These are phyloP conservation scores for Nothobranchius kuhntae DNA, from an alignment of 2,113 vertebrate species.

Conservation along the genomic window DNA sequence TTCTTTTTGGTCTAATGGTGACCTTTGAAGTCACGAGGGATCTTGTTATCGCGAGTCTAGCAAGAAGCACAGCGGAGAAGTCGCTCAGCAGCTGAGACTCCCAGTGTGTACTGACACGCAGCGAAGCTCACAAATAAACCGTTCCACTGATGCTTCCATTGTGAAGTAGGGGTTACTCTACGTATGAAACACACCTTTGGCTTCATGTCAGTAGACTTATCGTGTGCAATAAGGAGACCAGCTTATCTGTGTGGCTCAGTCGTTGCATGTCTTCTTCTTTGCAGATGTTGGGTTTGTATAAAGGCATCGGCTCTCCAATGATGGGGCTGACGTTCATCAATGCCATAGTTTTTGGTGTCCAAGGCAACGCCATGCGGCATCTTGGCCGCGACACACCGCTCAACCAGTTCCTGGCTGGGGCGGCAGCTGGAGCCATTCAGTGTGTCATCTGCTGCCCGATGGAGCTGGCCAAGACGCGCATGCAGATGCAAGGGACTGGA, in stretches of 20 bases:
- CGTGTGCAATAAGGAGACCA: too few species aligned
- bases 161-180: too few species aligned
- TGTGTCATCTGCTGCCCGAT: slow-evolving; percentile 96
- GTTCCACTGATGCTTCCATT: too few species aligned
- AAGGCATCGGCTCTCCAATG: slow-evolving; percentile 96
- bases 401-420: slow-evolving; percentile 94
- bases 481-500: slow-evolving; percentile 94
- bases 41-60: too few species aligned
- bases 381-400: slow-evolving; percentile 89
- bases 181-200: background rate
- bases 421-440: slow-evolving; percentile 92
- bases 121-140: too few species aligned
- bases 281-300: slow-evolving; percentile 91
- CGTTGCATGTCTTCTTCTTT: slow-evolving; percentile 41
- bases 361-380: slow-evolving; percentile 90
- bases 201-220: background rate
- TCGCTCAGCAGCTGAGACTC: too few species aligned
- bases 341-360: slow-evolving; percentile 95
- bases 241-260: background rate
- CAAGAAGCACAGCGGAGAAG: too few species aligned
- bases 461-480: slow-evolving; percentile 97
- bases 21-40: too few species aligned
- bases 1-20: too few species aligned
- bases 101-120: too few species aligned
- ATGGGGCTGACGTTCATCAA: slow-evolving; percentile 99